These are phyloP conservation scores for Pangasius macronema DNA, from an alignment of 2,797 vertebrate species.

Conservation along the genomic window DNA sequence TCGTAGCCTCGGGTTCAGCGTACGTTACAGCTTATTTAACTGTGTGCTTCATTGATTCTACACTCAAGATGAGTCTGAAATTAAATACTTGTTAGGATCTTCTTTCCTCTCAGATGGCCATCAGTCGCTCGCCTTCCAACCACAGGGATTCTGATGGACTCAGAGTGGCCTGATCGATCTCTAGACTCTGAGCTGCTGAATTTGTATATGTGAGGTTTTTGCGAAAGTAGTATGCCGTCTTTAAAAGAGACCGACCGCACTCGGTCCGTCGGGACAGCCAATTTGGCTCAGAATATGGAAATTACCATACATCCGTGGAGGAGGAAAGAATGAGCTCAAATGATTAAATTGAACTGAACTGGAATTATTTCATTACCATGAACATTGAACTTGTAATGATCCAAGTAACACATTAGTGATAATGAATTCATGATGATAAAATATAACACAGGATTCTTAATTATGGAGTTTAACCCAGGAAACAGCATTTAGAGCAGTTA, in stretches of 20 bases:
- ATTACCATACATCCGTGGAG: not conserved
- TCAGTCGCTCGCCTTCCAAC: slow-evolving; percentile 41
- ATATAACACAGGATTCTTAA: not conserved
- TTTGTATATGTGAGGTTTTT: not conserved
- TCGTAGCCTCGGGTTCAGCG: not conserved
- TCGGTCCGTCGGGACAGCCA: not conserved
- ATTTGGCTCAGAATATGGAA: not conserved
- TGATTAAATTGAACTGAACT: not conserved
- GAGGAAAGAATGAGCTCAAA: not conserved
- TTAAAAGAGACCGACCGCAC: not conserved
- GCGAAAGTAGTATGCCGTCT: not conserved
- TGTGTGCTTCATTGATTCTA: slow-evolving; percentile 45
- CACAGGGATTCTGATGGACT: slow-evolving; percentile 24
- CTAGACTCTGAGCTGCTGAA: not conserved
- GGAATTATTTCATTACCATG: not conserved
- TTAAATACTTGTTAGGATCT: slow-evolving; percentile 45
- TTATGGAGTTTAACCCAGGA: not conserved
- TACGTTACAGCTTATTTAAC: not conserved
- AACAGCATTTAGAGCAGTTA: not conserved
- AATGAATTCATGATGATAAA: not conserved
- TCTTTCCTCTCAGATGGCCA: slow-evolving; percentile 19
- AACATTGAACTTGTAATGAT: not conserved
- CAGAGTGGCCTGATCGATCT: slow-evolving; percentile 19
- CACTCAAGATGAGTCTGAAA: slow-evolving; percentile 44
- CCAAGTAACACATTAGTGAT: not conserved